Evolutionary conservation across 2,797 vertebrate genomes (phyloP), one percentile per base, ranked within the genome.

Genomic region (Onychomys leucogaster): DNA sequence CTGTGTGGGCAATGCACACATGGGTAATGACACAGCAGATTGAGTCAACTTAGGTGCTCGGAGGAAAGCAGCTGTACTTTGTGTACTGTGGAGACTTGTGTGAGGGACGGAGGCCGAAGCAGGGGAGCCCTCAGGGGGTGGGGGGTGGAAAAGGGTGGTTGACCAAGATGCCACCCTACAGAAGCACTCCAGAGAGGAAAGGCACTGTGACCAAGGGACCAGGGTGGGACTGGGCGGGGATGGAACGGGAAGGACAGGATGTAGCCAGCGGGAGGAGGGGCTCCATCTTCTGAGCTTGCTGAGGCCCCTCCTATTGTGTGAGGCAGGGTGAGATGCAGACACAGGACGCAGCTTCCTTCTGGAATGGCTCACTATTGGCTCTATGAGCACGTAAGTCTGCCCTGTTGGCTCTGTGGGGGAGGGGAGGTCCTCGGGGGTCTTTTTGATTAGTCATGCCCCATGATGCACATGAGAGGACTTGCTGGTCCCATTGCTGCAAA

Each of bases 1-100:
- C 97, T 97, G 90, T 83, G 87, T 69, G 77, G 95, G 97, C 97
- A 92, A 97, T 98, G 97, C 98, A 97, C 97, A 98, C 96, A 97
- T 96, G 97, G 97, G 97, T 96, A 98, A 98, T 98, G 98, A 98
- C 98, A 98, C 96, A 96, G 96, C 96, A 98, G 97, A 98, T 98
- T 97, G 97, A 97, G 98, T 97, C 91, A 67, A 97, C 97, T 98
- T 98, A 97, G 96, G 96, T 98, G 97, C 98, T 97, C 92, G 80
- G 94, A 97, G 97, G 97, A 98, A 97, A 97, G 95, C 95, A 98
- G 95, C 96, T 88, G n/a, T 96, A 59, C 90, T 85, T 4, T 52
- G 52, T 59, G n/a, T 41, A 32, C 86, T 43, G 17, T 9, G 69
- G 96, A 94, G 96, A 92, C 95, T 83, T 90, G 84, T 96, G 49